Conservation (phyloP, 2,888 invertebrate species). For the Chydorus sphaericus region DNA sequence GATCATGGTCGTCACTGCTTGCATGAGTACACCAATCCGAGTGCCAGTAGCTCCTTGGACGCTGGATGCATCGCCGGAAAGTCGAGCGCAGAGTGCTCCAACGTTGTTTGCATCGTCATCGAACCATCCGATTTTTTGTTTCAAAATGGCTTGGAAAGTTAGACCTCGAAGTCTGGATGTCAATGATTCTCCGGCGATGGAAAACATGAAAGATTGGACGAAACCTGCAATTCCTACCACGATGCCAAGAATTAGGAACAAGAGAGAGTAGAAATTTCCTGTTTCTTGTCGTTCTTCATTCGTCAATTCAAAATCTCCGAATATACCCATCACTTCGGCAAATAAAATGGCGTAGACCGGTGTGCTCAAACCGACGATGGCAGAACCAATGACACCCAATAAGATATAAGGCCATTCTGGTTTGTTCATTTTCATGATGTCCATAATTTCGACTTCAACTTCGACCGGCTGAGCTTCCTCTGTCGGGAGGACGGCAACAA, state of each 20-base stretch:
- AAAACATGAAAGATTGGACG: slow-evolving; percentile 47
- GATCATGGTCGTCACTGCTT: slow-evolving; percentile 46
- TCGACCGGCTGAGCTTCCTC: slow-evolving; percentile 6
- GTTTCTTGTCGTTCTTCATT: slow-evolving; percentile 22
- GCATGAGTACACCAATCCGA: slow-evolving; percentile 49
- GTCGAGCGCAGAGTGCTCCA: slow-evolving; percentile 49
- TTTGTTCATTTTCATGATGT: slow-evolving; percentile 47
- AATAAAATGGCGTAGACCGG: slow-evolving; percentile 64
- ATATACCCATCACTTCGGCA: slow-evolving; percentile 53
- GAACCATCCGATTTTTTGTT: slow-evolving; percentile 59
- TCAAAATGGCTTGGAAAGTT: slow-evolving; percentile 41
- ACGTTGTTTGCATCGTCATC: slow-evolving; percentile 50
- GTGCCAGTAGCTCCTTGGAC: slow-evolving; percentile 61
- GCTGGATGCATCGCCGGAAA: slow-evolving; percentile 58
- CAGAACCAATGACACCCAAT: slow-evolving; percentile 44
- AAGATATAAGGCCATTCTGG: slow-evolving; percentile 54
- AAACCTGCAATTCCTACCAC: slow-evolving; percentile 25
- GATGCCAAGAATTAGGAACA: slow-evolving; percentile 27
- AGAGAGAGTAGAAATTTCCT: slow-evolving; percentile 22
- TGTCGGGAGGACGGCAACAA: not conserved
- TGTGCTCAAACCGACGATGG: slow-evolving; percentile 51
- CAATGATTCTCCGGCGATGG: slow-evolving; percentile 59
- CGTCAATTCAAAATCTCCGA: slow-evolving; percentile 21
- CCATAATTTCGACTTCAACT: slow-evolving; percentile 27
- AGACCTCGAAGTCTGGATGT: slow-evolving; percentile 53